Conservation (phyloP, 2,888 invertebrate genomes). For the Patella depressa region DNA sequence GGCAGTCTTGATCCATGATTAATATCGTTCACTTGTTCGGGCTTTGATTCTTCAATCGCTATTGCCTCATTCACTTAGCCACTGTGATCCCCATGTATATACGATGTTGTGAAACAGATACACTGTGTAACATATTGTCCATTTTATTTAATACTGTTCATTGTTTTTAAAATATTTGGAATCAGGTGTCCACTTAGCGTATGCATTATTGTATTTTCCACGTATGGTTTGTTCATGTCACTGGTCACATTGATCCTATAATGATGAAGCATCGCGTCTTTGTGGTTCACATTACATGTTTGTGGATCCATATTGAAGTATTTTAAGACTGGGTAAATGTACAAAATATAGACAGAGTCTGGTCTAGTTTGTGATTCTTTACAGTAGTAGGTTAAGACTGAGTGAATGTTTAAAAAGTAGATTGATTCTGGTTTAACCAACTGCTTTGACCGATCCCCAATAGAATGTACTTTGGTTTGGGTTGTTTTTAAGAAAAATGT, state of each 20-base stretch:
- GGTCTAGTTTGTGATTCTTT: background rate
- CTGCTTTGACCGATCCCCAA: background rate
- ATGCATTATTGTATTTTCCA: background rate
- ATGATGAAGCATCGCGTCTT: background rate
- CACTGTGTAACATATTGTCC: too few relatives aligned
- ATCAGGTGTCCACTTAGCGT: background rate
- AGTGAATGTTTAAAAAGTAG: background rate
- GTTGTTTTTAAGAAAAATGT: conserved; percentile 1
- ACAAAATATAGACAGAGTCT: too few relatives aligned
- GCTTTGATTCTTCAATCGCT: too few relatives aligned
- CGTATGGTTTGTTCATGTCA: background rate
- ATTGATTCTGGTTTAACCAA: background rate
- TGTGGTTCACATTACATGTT: background rate
- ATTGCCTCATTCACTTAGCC: too few relatives aligned
- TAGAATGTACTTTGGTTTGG: background rate
- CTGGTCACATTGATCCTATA: background rate
- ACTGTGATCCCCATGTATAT: too few relatives aligned
- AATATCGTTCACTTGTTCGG: too few relatives aligned
- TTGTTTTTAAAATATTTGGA: background rate
- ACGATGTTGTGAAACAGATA: too few relatives aligned
- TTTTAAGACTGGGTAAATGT: too few relatives aligned
- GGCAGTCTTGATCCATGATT: too few relatives aligned
- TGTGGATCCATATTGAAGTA: too few relatives aligned
- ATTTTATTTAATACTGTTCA: background rate
- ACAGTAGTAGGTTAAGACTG: background rate